Evolutionary conservation across 2,797 vertebrate species (phyloP).

Genomic region (Malurus leucopterus): DNA sequence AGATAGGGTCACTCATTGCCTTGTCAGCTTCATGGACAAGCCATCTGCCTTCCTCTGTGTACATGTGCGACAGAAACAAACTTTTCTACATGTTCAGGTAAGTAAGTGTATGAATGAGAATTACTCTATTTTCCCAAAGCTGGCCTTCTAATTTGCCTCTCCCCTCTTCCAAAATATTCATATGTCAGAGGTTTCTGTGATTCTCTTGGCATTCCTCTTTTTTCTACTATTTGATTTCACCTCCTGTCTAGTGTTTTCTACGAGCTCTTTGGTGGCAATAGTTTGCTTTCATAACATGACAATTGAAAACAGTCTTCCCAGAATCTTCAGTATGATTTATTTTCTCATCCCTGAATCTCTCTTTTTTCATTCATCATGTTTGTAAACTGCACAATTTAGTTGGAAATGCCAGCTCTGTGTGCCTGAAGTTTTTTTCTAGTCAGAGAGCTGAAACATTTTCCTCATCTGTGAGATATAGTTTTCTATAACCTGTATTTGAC

Average conservation of each 20-base stretch:
- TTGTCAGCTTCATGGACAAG: not conserved
- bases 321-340: not conserved
- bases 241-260: not conserved
- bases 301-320: not conserved
- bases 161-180: not conserved
- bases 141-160: not conserved
- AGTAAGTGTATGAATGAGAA: not conserved
- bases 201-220: not conserved
- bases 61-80: not conserved
- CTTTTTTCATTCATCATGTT: not conserved
- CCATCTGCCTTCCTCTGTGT: not conserved
- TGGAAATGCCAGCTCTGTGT: not conserved
- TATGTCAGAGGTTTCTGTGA: not conserved
- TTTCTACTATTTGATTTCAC: not conserved
- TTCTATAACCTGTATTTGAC: not conserved
- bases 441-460: not conserved
- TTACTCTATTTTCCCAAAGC: rapidly evolving
- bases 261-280: not conserved
- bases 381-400: not conserved
- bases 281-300: not conserved
- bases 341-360: not conserved
- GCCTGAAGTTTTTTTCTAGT: not conserved
- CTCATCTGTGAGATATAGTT: not conserved
- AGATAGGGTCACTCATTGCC: not conserved
- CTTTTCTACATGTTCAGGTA: not conserved